Evolutionary conservation across 2,888 invertebrate species (phyloP).

Genomic region (Chouioia cunea): DNA sequence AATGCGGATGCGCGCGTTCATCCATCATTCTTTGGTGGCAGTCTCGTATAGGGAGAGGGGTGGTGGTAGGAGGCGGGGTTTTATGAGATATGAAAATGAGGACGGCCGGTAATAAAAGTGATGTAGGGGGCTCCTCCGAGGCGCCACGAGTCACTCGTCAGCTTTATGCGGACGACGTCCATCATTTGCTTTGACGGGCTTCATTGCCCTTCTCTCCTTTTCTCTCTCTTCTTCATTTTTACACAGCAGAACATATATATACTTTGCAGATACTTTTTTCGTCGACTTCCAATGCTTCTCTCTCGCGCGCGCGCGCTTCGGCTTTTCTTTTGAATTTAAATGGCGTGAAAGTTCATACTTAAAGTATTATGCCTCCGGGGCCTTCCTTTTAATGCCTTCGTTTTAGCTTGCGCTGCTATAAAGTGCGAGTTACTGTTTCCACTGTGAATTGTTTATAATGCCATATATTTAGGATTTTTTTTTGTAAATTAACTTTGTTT

Average conservation of each 20-base stretch:
- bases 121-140: slow-evolving; percentile 67
- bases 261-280: slow-evolving; percentile 8
- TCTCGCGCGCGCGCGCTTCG: background rate
- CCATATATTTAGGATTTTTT: no score
- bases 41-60: slow-evolving; percentile 6
- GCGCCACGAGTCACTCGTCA: slow-evolving; percentile 69
- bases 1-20: slow-evolving; percentile 50
- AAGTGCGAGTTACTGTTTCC: background rate
- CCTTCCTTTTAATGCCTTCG: slow-evolving; percentile 26
- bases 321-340: slow-evolving; percentile 45
- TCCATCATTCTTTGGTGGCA: slow-evolving; percentile 48
- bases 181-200: slow-evolving; percentile 68
- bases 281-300: slow-evolving; percentile 34
- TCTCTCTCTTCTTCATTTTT: background rate
- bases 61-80: slow-evolving; percentile 53
- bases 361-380: slow-evolving; percentile 35
- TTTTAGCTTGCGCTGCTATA: slow-evolving; percentile 26
- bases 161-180: slow-evolving; percentile 68
- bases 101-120: slow-evolving; percentile 68
- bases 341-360: slow-evolving; percentile 43
- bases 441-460: no score
- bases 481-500: no score
- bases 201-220: slow-evolving; percentile 63
- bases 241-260: no score
- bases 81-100: slow-evolving; percentile 69